Evolutionary conservation across 2,888 invertebrate species (phyloP), one percentile per base, ranked within the genome.

Genomic region (Drosophila siamana): DNA sequence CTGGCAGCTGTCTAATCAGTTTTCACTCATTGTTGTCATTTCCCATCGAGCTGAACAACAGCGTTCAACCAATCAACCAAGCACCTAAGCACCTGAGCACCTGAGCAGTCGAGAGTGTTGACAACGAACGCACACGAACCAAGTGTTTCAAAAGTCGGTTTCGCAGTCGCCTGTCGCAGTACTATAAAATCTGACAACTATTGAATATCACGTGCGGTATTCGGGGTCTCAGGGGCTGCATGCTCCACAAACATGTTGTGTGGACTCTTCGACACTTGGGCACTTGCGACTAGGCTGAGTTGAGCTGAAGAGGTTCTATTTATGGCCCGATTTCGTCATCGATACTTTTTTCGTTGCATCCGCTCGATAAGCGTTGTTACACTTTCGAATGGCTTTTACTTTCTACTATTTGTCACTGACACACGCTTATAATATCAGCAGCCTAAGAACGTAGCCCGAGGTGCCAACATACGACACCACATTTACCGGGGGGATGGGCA

Each of bases 291-390:
- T 30, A 33, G 52, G 52, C 40, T 19, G 62, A 55, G 28, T 15
- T 30, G 22, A 41, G 52, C 40, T 19, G 62, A 55, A 50, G 33
- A 30, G 44, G 47, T 65, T 69, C 69, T 78, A 69, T 78, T 69
- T 76, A 60, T 69, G 47, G 55, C 16, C 15, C 22, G 52, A 48
- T 82, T 81, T 81, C 86, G 84, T 81, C 80, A 81, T 86, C 64
- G 69, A 64, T 52, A 77, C 70, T 69, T 54, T 63, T 46, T 62
- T 52, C 13, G 61, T 54, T 62, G 60, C 72, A 76, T 79, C 73
- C 68, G 73, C 44, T 67, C 77, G 81, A 75, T 73, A 84, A 78
- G 81, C 71, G 54, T 50, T 60, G 54, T 50, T 60, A 36, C 61
- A 61, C 59, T 54, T 43, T 74, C 59, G 52, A 62, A 48, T 51